Evolutionary conservation across 2,797 vertebrate genomes (phyloP), one percentile per base, ranked within the genome.

Genomic region (Zalophus californianus): DNA sequence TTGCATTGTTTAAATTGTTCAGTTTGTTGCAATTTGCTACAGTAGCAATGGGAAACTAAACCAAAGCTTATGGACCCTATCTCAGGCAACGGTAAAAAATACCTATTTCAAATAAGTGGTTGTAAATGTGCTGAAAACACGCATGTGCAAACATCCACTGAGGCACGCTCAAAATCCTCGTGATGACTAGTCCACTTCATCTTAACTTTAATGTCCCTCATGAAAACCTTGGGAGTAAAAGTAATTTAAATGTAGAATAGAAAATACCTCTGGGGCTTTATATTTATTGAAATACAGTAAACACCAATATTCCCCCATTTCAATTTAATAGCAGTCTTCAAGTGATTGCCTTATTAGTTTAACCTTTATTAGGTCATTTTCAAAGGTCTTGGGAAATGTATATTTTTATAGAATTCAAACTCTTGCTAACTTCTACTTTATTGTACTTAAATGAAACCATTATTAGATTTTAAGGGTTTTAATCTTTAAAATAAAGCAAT

Each of bases 251-350:
- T 95, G 86, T 94, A 94, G 82, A 96, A 93, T 23, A 93, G 70
- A 96, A 98, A 98, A 97, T 86, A 44, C 25, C 80, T 86, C 23
- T 73, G 60, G 90, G 66, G 29, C 44, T 90, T 94, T 75, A 35
- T 29, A 80, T 84, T 66, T 91, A 62, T 96, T 77, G 93, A 91
- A 97, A 93, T 95, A 90, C 44, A 97, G 84, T 97, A 94, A 97
- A 70, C 25, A 92, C 41, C 84, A 93, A 80, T 87, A 97, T 88
- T 97, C 48, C 88, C 18, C 98, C 77, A 94, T 95, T 82, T 95
- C 89, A 96, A 38, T 98, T 98, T 97, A 97, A 96, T 50, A 97
- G 72, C 60, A 96, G 29, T 50, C 96, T 98, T 97, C 77, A 96
- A 96, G 83, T n/a, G 6, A 21, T 20, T 12, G 21, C 66, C 92